These are phyloP conservation scores for Ceratothoa steindachneri DNA, from an alignment of 2,888 invertebrate species.

Conservation along the genomic window DNA sequence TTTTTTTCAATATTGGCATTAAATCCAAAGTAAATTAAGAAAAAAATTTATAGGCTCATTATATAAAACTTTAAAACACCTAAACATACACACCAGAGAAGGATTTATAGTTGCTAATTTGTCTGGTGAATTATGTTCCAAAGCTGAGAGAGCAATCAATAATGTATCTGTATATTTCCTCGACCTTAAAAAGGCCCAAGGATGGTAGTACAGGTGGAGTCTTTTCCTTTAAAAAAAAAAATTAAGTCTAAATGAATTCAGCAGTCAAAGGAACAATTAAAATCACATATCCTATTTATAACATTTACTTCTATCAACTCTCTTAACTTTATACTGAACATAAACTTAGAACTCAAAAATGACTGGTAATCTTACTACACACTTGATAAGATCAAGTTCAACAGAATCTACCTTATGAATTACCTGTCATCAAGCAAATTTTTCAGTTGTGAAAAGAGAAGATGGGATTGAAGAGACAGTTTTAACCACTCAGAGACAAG, in stretches of 20 bases:
- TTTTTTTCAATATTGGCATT: too few relatives aligned
- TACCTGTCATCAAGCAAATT: slow-evolving; percentile 2
- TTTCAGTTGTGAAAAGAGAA: neutral
- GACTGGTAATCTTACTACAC: too few relatives aligned
- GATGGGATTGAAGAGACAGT: neutral
- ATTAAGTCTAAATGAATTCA: neutral
- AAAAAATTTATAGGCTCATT: too few relatives aligned
- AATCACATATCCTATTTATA: too few relatives aligned
- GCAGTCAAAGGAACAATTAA: too few relatives aligned
- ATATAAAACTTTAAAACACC: too few relatives aligned
- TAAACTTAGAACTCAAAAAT: too few relatives aligned
- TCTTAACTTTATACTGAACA: too few relatives aligned
- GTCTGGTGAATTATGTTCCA: slow-evolving; percentile 29
- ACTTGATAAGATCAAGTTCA: too few relatives aligned
- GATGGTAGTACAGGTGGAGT: neutral
- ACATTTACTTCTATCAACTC: too few relatives aligned
- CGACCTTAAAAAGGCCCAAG: neutral
- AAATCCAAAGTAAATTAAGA: too few relatives aligned
- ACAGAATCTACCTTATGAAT: too few relatives aligned
- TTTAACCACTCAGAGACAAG: neutral
- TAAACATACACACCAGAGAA: slow-evolving; percentile 18
- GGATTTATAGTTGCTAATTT: slow-evolving; percentile 24
- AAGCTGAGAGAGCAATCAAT: slow-evolving; percentile 16
- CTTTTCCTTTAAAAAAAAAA: neutral
- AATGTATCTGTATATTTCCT: neutral